Conservation (phyloP, 1,140 invertebrate species). For the Philopotamus ludificatus region DNA sequence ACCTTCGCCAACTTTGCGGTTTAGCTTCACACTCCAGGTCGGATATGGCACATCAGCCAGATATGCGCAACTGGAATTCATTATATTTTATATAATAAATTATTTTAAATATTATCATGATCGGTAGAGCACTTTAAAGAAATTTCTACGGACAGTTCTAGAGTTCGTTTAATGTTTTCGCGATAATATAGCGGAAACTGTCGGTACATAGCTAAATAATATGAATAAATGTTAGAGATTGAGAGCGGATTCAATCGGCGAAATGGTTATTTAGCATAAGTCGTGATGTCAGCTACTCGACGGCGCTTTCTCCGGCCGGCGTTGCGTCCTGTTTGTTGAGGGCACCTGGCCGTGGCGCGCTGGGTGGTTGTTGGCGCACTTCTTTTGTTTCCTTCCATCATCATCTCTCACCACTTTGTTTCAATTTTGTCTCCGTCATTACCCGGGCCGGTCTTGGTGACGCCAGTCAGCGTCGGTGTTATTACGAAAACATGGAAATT, state of each 20-base stretch:
- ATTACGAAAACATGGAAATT: constrained; percentile 9
- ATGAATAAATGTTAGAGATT: too few relatives aligned
- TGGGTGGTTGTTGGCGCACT: not conserved
- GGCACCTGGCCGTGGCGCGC: not conserved
- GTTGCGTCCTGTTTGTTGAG: not conserved
- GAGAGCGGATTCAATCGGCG: too few relatives aligned
- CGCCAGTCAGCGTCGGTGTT: constrained; percentile 6
- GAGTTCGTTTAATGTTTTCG: too few relatives aligned
- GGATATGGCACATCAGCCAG: not conserved
- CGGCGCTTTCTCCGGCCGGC: too few relatives aligned
- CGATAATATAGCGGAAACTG: too few relatives aligned
- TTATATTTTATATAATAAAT: too few relatives aligned
- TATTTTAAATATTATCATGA: too few relatives aligned
- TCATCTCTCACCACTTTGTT: not conserved
- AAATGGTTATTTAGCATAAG: too few relatives aligned
- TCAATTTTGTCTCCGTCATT: constrained; percentile 10
- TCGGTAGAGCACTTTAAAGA: too few relatives aligned
- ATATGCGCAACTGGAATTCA: not conserved
- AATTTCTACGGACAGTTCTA: too few relatives aligned
- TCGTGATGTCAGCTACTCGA: too few relatives aligned
- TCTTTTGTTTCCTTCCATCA: constrained; percentile 4
- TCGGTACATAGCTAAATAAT: too few relatives aligned
- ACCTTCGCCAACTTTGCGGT: not conserved
- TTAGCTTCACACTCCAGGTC: not conserved
- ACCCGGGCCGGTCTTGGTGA: not conserved